phyloP scores from a whole-genome alignment of 2,113 vertebrate species.

The Canis aureus region DNA sequence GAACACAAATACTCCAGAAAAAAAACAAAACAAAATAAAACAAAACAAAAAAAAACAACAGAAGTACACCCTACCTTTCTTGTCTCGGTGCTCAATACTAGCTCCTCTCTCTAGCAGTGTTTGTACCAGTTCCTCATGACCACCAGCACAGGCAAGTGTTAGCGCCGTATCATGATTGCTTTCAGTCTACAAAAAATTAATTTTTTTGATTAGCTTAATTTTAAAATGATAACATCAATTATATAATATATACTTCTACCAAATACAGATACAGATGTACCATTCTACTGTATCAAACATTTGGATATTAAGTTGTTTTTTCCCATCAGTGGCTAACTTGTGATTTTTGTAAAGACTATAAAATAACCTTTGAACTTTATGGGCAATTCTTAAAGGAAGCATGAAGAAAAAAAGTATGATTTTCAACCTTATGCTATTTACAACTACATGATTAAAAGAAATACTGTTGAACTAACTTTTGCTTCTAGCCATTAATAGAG shows the following conservation, averaged over 20 bases:
- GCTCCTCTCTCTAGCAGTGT: conserved; percentile 97
- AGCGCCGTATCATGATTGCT: conserved; percentile 99
- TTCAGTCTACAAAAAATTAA: conserved; percentile 92
- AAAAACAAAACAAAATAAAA: not conserved
- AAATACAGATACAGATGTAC: not conserved
- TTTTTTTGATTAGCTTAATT: conserved; percentile 41
- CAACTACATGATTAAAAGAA: conserved; percentile 44
- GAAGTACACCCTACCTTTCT: conserved; percentile 92
- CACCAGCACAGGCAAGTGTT: conserved; percentile 98
- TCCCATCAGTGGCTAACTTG: not conserved
- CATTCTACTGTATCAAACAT: not conserved
- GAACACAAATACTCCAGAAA: not conserved
- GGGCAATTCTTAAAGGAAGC: conserved; percentile 23
- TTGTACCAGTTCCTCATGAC: conserved; percentile 98
- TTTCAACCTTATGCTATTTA: conserved; percentile 15
- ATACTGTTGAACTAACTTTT: not conserved
- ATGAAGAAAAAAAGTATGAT: not conserved
- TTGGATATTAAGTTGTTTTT: not conserved
- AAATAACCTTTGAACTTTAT: conserved; percentile 22
- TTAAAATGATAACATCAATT: conserved; percentile 6
- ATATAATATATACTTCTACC: not conserved
- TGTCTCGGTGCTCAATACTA: conserved; percentile 98
- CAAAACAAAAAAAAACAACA: not conserved
- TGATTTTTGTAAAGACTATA: not conserved
- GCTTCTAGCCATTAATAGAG: not conserved